phyloP scores from a whole-genome alignment of 2,888 invertebrate genomes.

The Troglohyphantes excavatus region DNA sequence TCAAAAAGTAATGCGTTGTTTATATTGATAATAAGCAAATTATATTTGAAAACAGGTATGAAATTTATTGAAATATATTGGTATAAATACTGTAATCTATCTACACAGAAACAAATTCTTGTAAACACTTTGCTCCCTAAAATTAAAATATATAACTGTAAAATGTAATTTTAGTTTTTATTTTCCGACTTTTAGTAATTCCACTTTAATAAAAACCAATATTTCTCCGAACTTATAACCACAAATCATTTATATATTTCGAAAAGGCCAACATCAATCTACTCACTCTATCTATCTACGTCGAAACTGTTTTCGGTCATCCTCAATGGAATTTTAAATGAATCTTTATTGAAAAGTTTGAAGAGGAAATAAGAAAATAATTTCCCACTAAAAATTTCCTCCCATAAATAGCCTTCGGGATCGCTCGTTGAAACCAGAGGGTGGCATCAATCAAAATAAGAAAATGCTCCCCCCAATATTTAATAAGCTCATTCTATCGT shows the following conservation, averaged over 20 bases:
- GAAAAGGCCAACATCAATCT: neutral
- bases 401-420: conserved; percentile 36
- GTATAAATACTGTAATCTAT: too few relatives aligned
- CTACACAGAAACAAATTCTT: too few relatives aligned
- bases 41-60: too few relatives aligned
- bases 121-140: too few relatives aligned
- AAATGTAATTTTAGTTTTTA: too few relatives aligned
- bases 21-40: too few relatives aligned
- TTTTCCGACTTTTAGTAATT: neutral
- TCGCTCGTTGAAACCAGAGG: neutral
- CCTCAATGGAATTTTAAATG: neutral
- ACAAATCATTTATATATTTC: neutral
- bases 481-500: conserved; percentile 41
- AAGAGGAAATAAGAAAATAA: conserved; percentile 35
- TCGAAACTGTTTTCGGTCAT: neutral
- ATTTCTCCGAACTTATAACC: neutral
- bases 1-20: too few relatives aligned
- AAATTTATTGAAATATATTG: too few relatives aligned
- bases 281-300: neutral
- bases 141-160: too few relatives aligned
- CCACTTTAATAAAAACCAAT: neutral
- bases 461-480: neutral
- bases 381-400: conserved; percentile 16
- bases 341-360: conserved; percentile 13
- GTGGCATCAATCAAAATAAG: conserved; percentile 40